These are phyloP conservation scores for Sebastes itinus DNA, from an alignment of 2,797 vertebrate species.

Conservation along the genomic window DNA sequence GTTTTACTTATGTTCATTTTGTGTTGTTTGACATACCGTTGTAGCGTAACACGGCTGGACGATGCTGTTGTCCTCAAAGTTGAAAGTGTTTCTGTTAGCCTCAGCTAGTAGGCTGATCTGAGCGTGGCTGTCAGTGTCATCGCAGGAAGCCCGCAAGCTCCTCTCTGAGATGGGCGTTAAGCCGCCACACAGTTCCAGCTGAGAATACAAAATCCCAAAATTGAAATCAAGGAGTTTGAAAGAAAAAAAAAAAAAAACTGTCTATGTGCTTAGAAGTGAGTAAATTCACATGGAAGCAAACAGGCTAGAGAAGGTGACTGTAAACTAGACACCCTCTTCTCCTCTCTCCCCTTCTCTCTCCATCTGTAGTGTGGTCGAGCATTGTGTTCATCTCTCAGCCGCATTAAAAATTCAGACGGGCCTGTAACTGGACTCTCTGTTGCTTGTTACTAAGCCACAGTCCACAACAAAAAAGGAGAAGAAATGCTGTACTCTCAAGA, in stretches of 20 bases:
- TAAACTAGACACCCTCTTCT: slow-evolving; percentile 72
- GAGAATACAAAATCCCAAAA: slow-evolving; percentile 14
- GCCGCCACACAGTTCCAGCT: slow-evolving; percentile 77
- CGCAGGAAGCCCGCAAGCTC: slow-evolving; percentile 57
- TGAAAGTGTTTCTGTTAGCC: slow-evolving; percentile 42
- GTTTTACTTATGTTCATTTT: background rate
- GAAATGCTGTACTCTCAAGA: slow-evolving; percentile 36
- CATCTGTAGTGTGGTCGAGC: slow-evolving; percentile 74
- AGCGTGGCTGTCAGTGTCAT: slow-evolving; percentile 74
- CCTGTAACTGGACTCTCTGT: slow-evolving; percentile 81
- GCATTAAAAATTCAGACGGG: slow-evolving; percentile 83
- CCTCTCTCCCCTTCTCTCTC: slow-evolving; percentile 54
- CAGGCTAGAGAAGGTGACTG: slow-evolving; percentile 50
- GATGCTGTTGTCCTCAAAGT: slow-evolving; percentile 61
- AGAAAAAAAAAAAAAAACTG: background rate
- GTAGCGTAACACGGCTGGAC: slow-evolving; percentile 32
- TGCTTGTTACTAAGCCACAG: slow-evolving; percentile 80
- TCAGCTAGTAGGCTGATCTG: slow-evolving; percentile 72
- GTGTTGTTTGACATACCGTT: slow-evolving; percentile 63
- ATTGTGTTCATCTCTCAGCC: slow-evolving; percentile 78
- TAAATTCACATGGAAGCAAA: slow-evolving; percentile 41
- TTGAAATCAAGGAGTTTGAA: background rate
- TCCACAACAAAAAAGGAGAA: slow-evolving; percentile 69
- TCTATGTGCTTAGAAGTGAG: background rate
- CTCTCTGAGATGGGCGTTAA: slow-evolving; percentile 75